Conservation (phyloP, 2,113 vertebrate genomes). For the Geothlypis trichas region DNA sequence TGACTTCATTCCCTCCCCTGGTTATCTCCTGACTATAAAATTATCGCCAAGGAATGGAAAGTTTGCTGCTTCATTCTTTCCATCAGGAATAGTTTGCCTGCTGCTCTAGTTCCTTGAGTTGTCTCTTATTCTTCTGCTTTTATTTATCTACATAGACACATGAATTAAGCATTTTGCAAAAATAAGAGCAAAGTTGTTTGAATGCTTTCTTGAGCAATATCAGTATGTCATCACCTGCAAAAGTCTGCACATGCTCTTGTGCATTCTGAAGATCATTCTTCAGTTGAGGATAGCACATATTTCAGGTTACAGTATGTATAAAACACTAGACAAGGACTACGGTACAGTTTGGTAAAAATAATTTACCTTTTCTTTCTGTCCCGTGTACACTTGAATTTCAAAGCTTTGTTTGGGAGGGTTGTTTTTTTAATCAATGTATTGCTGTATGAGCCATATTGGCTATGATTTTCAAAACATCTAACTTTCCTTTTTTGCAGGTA, state of each 20-base stretch:
- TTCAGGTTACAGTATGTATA: background rate
- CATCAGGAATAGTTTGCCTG: background rate
- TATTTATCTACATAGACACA: background rate
- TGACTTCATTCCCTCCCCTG: background rate
- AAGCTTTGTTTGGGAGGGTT: background rate
- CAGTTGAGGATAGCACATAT: rapidly evolving
- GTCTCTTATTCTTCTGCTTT: background rate
- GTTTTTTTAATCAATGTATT: background rate
- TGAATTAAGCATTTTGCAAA: background rate
- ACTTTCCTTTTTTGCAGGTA: background rate
- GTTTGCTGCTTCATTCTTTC: background rate
- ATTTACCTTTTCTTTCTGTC: background rate
- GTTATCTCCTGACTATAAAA: background rate
- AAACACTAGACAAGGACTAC: background rate
- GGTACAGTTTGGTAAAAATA: background rate
- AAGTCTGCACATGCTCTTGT: background rate
- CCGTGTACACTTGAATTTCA: background rate
- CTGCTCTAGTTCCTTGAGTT: background rate
- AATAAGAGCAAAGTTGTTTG: background rate
- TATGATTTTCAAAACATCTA: background rate
- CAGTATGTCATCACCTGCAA: background rate
- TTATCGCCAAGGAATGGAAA: background rate
- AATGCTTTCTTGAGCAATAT: background rate
- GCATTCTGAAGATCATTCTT: background rate
- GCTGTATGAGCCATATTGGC: background rate